These are phyloP conservation scores for Ditula angustiorana DNA, from an alignment of 2,888 invertebrate species.

Conservation along the genomic window DNA sequence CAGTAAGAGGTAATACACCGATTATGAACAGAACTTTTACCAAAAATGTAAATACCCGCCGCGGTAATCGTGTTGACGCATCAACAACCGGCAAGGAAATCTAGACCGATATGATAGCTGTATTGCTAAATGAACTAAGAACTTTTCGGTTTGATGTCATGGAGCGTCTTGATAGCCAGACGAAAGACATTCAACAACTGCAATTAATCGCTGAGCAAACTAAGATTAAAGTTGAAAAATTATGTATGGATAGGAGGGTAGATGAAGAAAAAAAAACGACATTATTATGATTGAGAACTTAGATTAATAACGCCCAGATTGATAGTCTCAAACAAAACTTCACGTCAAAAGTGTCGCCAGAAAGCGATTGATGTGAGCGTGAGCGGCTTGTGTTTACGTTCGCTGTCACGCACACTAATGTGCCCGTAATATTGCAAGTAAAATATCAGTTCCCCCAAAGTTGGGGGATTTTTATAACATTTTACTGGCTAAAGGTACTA, in stretches of 20 bases:
- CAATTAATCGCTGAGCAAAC: not conserved
- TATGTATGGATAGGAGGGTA: not conserved
- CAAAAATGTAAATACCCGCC: slow-evolving; percentile 6
- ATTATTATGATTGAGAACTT: not conserved
- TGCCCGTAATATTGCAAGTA: no score
- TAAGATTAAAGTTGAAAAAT: not conserved
- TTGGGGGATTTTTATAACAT: no score
- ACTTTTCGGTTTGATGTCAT: not conserved
- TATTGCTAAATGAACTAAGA: not conserved
- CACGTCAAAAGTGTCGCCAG: no score
- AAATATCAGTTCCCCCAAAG: no score
- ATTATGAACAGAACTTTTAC: slow-evolving; percentile 3
- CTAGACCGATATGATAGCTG: not conserved
- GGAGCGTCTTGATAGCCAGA: not conserved
- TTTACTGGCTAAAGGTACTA: no score
- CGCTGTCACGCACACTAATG: no score
- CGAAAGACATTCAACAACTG: not conserved
- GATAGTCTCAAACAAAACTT: no score
- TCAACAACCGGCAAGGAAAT: not conserved
- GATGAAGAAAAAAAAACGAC: not conserved
- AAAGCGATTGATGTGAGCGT: no score
- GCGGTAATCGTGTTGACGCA: not conserved
- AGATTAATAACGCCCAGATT: no score
- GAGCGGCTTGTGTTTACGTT: no score
- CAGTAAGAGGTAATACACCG: slow-evolving; percentile 3